These are phyloP conservation scores for Polietes domitor DNA, from an alignment of 2,888 invertebrate species.

Conservation along the genomic window DNA sequence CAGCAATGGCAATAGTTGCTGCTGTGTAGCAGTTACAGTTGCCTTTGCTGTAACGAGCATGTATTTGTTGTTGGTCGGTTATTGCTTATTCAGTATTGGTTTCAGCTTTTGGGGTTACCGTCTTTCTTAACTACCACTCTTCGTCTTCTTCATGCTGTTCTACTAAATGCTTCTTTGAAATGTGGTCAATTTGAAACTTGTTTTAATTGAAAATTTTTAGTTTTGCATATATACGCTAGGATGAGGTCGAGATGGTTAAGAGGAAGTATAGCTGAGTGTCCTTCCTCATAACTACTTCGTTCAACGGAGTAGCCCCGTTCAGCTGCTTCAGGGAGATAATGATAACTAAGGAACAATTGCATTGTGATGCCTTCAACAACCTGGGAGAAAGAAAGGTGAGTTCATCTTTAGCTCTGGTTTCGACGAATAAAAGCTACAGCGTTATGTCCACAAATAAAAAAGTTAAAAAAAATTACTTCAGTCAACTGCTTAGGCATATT, in stretches of 20 bases:
- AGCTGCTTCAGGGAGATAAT: too few species aligned
- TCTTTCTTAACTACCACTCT: neutral
- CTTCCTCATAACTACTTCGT: too few species aligned
- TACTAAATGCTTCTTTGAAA: neutral
- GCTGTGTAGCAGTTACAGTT: neutral
- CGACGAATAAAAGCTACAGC: too few species aligned
- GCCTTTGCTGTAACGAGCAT: neutral
- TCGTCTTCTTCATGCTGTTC: conserved; percentile 28
- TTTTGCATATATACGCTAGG: conserved; percentile 32
- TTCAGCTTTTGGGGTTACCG: neutral
- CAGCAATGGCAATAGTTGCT: neutral
- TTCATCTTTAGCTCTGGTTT: too few species aligned
- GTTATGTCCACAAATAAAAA: too few species aligned
- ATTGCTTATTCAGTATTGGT: conserved; percentile 31
- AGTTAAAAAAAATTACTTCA: too few species aligned
- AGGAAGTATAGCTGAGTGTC: too few species aligned
- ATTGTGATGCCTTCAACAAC: too few species aligned
- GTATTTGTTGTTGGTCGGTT: conserved; percentile 15
- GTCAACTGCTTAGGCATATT: too few species aligned
- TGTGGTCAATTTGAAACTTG: conserved; percentile 48
- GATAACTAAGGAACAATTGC: too few species aligned
- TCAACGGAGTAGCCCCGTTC: too few species aligned
- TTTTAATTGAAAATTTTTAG: conserved; percentile 55
- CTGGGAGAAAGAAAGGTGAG: too few species aligned
- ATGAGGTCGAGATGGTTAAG: neutral